Evolutionary conservation across 1,140 invertebrate species (phyloP).

Genomic region (Drosophila quadrilineata): DNA sequence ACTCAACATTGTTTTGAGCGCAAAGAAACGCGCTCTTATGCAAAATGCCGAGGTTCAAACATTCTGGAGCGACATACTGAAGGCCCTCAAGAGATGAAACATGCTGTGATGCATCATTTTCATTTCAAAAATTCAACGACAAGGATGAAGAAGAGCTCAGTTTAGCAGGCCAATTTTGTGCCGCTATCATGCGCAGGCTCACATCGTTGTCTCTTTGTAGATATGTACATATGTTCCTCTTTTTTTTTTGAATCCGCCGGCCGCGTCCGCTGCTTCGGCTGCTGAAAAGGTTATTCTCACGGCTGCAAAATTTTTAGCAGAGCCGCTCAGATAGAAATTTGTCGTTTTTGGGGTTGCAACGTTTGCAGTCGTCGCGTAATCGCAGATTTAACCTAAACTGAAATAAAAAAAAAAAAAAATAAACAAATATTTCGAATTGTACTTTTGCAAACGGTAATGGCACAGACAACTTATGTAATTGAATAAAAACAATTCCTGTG

Average conservation of each 20-base stretch:
- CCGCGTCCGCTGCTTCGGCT: background rate
- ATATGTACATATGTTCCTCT: no score
- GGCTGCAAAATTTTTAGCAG: constrained; percentile 40
- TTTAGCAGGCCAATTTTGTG: no score
- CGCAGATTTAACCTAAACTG: constrained; percentile 29
- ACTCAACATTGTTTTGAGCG: constrained; percentile 64
- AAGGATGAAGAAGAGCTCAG: no score
- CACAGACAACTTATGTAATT: constrained; percentile 1
- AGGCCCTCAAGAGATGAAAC: constrained; percentile 40
- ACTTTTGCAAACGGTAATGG: background rate
- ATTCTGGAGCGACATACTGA: constrained; percentile 59
- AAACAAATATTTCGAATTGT: constrained; percentile 1
- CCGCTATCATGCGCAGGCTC: constrained; percentile 35
- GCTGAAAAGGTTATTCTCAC: constrained; percentile 17
- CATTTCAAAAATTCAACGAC: no score
- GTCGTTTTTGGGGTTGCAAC: constrained; percentile 68
- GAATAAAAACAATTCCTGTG: constrained; percentile 3
- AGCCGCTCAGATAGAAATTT: constrained; percentile 59
- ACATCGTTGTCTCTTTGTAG: background rate
- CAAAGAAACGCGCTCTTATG: constrained; percentile 66
- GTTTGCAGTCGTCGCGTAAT: constrained; percentile 49
- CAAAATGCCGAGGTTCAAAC: constrained; percentile 67
- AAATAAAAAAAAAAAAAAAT: constrained; percentile 17
- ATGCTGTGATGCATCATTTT: background rate
- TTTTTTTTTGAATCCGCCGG: constrained; percentile 6